Evolutionary conservation across 2,113 vertebrate species (phyloP).

Genomic region (Anser cygnoides): DNA sequence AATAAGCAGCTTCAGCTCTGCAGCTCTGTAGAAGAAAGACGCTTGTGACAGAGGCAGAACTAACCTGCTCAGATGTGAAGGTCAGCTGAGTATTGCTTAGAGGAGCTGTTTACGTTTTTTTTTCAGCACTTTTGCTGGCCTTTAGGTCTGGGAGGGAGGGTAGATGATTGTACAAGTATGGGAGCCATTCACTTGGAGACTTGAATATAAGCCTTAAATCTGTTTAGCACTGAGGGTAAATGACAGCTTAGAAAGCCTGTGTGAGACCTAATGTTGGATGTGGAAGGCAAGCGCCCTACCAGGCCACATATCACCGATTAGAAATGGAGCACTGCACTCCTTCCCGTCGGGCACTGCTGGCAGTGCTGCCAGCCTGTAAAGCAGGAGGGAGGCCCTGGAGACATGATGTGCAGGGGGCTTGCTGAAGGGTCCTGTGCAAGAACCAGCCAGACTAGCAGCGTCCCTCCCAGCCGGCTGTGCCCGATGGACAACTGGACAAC

Average conservation of each 20-base stretch:
- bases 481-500: background rate
- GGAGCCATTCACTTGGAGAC: background rate
- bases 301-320: background rate
- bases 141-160: background rate
- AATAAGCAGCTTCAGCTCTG: background rate
- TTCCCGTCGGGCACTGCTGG: rapidly evolving
- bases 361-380: background rate
- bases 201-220: background rate
- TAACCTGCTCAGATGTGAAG: background rate
- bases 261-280: background rate
- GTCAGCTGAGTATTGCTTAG: background rate
- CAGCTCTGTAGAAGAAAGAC: background rate
- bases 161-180: background rate
- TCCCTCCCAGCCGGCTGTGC: background rate
- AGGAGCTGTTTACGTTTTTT: background rate
- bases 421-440: background rate
- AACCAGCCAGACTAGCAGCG: background rate
- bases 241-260: background rate
- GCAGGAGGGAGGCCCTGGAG: background rate
- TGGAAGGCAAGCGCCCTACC: rapidly evolving
- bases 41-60: background rate
- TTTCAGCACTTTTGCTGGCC: background rate
- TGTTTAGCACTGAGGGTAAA: background rate
- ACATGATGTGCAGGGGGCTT: background rate
- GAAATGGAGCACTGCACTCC: background rate